phyloP scores from a whole-genome alignment of 2,888 invertebrate species.

The Polymixis lichenea region DNA sequence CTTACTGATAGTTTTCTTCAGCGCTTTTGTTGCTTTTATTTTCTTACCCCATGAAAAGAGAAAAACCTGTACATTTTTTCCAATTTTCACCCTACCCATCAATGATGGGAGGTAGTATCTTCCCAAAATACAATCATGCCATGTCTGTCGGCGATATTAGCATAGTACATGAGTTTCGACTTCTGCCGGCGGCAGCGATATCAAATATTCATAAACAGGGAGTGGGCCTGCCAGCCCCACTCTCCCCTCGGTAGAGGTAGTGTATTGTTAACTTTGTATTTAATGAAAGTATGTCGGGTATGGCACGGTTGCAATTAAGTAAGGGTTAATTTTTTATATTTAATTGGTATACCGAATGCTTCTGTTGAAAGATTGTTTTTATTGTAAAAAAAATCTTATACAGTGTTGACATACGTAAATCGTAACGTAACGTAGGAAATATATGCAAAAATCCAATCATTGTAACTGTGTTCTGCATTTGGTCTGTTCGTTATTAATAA shows the following conservation, averaged over 20 bases:
- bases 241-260: slow-evolving; percentile 57
- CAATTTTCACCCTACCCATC: not conserved
- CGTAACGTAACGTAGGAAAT: not conserved
- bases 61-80: not conserved
- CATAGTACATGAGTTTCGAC: slow-evolving; percentile 75
- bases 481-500: too few relatives aligned
- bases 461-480: too few relatives aligned
- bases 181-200: slow-evolving; percentile 69
- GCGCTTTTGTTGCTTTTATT: not conserved
- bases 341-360: not conserved
- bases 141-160: slow-evolving; percentile 63
- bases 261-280: slow-evolving; percentile 46
- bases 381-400: not conserved
- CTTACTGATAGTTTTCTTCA: not conserved
- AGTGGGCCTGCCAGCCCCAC: slow-evolving; percentile 62
- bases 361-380: not conserved
- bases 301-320: not conserved
- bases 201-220: slow-evolving; percentile 86
- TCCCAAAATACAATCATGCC: slow-evolving; percentile 51
- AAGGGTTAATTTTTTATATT: not conserved
- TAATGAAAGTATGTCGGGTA: slow-evolving; percentile 29
- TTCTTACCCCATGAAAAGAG: not conserved
- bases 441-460: not conserved
- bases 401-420: not conserved
- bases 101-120: slow-evolving; percentile 22